Evolutionary conservation across 2,888 invertebrate genomes (phyloP).

Genomic region (Euplagia quadripunctaria): DNA sequence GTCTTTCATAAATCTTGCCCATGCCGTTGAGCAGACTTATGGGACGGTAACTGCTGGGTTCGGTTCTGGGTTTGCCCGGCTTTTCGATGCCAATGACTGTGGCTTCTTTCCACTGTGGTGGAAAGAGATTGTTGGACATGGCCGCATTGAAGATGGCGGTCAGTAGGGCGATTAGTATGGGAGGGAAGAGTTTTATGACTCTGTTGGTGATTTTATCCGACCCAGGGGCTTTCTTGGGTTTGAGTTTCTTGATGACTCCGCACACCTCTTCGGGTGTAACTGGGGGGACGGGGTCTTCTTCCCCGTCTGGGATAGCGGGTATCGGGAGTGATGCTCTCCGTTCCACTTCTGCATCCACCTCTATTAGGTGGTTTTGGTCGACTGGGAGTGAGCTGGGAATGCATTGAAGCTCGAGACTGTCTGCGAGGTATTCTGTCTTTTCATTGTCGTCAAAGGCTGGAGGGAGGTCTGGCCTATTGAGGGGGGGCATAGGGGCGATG

Average conservation of each 20-base stretch:
- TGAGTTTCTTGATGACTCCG: too few relatives aligned
- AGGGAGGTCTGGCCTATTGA: not conserved
- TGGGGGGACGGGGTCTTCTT: too few relatives aligned
- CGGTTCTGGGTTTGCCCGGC: not conserved
- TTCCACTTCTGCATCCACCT: too few relatives aligned
- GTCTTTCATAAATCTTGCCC: too few relatives aligned
- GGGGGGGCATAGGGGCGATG: not conserved
- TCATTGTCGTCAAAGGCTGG: not conserved
- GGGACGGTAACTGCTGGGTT: not conserved
- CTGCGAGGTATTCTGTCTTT: not conserved
- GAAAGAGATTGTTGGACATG: not conserved
- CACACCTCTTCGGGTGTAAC: too few relatives aligned
- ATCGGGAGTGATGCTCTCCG: too few relatives aligned
- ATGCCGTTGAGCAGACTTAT: too few relatives aligned
- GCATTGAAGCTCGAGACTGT: too few relatives aligned
- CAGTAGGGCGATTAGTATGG: not conserved
- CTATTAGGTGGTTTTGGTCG: too few relatives aligned
- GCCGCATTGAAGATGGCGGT: not conserved
- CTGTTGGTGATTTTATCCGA: not conserved
- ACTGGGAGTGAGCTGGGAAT: too few relatives aligned
- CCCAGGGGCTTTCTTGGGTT: not conserved
- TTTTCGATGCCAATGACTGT: not conserved
- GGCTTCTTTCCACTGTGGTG: not conserved
- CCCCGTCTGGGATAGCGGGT: too few relatives aligned
- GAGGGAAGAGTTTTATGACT: not conserved